These are phyloP conservation scores for Neopipo cinnamomea DNA, from an alignment of 2,113 vertebrate species.

Conservation along the genomic window DNA sequence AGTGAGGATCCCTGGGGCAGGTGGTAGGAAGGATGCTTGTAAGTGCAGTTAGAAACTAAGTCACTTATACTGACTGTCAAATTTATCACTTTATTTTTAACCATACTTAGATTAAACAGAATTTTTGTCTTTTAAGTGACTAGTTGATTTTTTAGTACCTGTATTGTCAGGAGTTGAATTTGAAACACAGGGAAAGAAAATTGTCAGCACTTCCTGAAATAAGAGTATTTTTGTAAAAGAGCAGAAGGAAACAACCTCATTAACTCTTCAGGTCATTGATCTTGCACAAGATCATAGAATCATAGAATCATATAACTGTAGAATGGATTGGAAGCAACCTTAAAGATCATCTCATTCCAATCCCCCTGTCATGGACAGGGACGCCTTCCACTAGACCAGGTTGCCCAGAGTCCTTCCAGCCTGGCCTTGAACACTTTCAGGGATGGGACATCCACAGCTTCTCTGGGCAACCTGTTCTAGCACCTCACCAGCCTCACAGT, in stretches of 20 bases:
- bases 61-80: neutral
- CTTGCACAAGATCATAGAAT: neutral
- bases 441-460: neutral
- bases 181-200: neutral
- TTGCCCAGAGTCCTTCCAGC: accelerated
- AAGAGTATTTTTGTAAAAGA: neutral
- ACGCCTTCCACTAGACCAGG: neutral
- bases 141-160: neutral
- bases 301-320: neutral
- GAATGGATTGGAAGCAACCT: neutral
- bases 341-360: neutral
- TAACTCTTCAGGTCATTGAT: neutral
- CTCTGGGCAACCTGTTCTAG: neutral
- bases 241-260: neutral
- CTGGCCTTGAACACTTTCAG: neutral
- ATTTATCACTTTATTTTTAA: slow-evolving; percentile 11
- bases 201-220: neutral
- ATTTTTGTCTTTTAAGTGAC: neutral
- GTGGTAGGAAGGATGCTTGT: neutral
- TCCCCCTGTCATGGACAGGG: neutral
- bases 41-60: neutral
- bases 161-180: neutral
- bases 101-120: neutral
- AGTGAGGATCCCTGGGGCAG: neutral
- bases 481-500: neutral